Evolutionary conservation across 2,888 invertebrate species (phyloP).

Genomic region (Drosophila pseudotalamancana): DNA sequence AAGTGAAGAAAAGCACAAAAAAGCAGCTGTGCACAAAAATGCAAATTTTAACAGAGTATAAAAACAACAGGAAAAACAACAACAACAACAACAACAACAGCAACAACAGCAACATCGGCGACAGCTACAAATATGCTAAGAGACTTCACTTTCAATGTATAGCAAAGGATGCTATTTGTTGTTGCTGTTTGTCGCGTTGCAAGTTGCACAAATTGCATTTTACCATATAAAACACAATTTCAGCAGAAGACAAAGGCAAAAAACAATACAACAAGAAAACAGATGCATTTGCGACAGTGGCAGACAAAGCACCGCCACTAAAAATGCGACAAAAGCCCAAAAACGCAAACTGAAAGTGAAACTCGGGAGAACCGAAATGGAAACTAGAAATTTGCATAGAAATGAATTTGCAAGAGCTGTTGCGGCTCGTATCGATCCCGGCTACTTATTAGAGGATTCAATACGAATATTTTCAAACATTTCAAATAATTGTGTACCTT

Average conservation of each 20-base stretch:
- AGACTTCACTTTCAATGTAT: constrained; percentile 80
- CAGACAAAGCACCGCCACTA: constrained; percentile 45
- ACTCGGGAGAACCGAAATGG: constrained; percentile 72
- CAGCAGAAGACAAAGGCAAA: constrained; percentile 69
- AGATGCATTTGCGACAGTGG: constrained; percentile 34
- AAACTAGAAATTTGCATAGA: constrained; percentile 81
- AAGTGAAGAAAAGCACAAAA: constrained; percentile 76
- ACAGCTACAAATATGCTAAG: constrained; percentile 71
- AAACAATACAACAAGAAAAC: constrained; percentile 19
- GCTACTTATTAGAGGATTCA: constrained; percentile 1
- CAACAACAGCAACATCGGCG: constrained; percentile 25
- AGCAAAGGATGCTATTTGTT: constrained; percentile 76
- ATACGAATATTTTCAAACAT: background rate
- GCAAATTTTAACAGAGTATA: constrained; percentile 74
- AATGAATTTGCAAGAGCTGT: constrained; percentile 75
- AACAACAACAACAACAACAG: constrained; percentile 24
- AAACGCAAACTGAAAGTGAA: constrained; percentile 75
- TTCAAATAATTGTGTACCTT: background rate
- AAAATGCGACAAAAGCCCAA: constrained; percentile 75
- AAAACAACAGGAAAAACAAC: too few relatives aligned
- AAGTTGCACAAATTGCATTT: constrained; percentile 81
- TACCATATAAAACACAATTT: constrained; percentile 81
- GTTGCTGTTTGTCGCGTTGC: constrained; percentile 77
- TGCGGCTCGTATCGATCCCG: too few relatives aligned
- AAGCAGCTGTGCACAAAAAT: constrained; percentile 78